Evolutionary conservation across 2,888 invertebrate species (phyloP).

Genomic region (Hyposoter dolosus): DNA sequence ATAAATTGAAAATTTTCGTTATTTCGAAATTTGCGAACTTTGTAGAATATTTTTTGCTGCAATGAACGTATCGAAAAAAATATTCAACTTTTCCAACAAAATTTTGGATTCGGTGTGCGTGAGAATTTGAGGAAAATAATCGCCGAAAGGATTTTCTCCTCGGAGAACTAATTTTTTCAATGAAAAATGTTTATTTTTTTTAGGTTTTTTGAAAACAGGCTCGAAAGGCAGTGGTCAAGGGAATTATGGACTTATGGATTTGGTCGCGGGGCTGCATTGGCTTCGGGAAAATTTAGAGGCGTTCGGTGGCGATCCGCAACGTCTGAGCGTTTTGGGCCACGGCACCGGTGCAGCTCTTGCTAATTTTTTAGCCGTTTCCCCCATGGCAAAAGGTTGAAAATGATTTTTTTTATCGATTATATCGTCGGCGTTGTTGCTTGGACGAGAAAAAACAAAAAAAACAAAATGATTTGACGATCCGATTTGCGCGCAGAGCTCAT

Average conservation of each 20-base stretch:
- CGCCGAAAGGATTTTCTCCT: not conserved
- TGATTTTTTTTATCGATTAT: not conserved
- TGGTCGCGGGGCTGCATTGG: conserved; percentile 98
- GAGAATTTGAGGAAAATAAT: too few relatives aligned
- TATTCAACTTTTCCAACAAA: too few relatives aligned
- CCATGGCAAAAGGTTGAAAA: conserved; percentile 94
- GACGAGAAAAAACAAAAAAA: not conserved
- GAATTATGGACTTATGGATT: conserved; percentile 96
- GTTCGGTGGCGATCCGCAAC: conserved; percentile 97
- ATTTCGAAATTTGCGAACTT: too few relatives aligned
- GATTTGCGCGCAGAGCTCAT: conserved; percentile 89
- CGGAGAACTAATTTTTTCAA: not conserved
- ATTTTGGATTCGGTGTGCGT: too few relatives aligned
- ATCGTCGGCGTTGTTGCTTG: conserved; percentile 71
- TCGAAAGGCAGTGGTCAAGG: conserved; percentile 95
- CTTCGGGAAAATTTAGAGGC: conserved; percentile 96
- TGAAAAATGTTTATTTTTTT: not conserved
- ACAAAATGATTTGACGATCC: not conserved
- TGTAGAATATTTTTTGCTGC: too few relatives aligned
- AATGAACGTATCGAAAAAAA: too few relatives aligned
- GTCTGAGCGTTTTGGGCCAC: conserved; percentile 97
- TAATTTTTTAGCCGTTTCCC: conserved; percentile 97
- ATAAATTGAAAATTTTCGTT: too few relatives aligned
- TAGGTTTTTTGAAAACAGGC: conserved; percentile 96
- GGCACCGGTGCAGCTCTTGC: conserved; percentile 98